These are phyloP conservation scores for Megamerina dolium DNA, from an alignment of 2,888 invertebrate species.

Conservation along the genomic window DNA sequence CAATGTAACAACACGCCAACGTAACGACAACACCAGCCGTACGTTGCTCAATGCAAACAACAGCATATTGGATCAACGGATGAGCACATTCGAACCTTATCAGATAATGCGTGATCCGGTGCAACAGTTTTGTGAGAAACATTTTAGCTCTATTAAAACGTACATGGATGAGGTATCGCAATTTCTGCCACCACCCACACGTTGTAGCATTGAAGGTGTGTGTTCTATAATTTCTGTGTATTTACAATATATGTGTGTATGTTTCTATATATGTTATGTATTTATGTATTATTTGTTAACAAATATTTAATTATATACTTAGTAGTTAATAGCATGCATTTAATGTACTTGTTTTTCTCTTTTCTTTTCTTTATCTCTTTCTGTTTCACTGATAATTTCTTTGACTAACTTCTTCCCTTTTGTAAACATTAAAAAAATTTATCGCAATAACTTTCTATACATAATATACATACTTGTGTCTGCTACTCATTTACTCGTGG, in stretches of 20 bases:
- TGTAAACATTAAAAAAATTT: background rate
- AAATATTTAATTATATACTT: background rate
- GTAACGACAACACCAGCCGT: slow-evolving; percentile 70
- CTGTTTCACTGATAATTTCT: background rate
- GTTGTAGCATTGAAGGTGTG: slow-evolving; percentile 88
- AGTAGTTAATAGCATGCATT: slow-evolving; percentile 6
- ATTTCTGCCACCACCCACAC: slow-evolving; percentile 82
- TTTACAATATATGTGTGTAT: no score
- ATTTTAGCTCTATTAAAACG: slow-evolving; percentile 81
- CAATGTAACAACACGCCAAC: slow-evolving; percentile 56
- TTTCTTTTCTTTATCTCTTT: slow-evolving; percentile 11
- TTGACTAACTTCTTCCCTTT: background rate
- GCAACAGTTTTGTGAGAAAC: slow-evolving; percentile 94
- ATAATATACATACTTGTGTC: no score
- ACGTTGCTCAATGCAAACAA: slow-evolving; percentile 62
- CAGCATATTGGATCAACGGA: slow-evolving; percentile 55
- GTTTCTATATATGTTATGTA: no score
- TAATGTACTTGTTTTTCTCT: slow-evolving; percentile 11
- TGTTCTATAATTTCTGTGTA: background rate
- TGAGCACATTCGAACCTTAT: slow-evolving; percentile 83
- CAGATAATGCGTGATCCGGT: slow-evolving; percentile 84
- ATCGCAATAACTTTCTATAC: no score
- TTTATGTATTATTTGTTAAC: no score
- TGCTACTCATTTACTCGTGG: background rate
- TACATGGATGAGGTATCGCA: slow-evolving; percentile 85